phyloP scores from a whole-genome alignment of 2,888 invertebrate genomes.

The Antheraea assamensis region DNA sequence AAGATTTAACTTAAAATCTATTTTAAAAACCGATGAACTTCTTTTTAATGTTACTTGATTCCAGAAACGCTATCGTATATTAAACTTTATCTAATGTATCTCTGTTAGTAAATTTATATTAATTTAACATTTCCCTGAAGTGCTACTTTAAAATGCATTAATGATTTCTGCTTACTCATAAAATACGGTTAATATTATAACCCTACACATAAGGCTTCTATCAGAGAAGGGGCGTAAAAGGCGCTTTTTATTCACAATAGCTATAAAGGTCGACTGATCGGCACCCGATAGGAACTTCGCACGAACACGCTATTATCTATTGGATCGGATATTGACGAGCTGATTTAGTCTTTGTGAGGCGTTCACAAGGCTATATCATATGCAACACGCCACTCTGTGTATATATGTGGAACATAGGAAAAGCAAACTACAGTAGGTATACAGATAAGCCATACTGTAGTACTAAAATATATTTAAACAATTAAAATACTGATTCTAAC shows the following conservation, averaged over 20 bases:
- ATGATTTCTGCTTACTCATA: not conserved
- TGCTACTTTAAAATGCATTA: not conserved
- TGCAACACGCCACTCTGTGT: constrained; percentile 4
- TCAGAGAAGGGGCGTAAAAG: not conserved
- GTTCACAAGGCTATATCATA: constrained; percentile 5
- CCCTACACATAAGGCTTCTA: not conserved
- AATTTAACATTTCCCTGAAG: not conserved
- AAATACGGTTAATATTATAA: not conserved
- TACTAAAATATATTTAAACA: not conserved
- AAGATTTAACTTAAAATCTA: too few relatives aligned
- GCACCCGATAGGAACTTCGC: constrained; percentile 12
- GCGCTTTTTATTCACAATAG: not conserved
- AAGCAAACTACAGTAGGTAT: not conserved
- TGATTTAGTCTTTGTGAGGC: constrained; percentile 16
- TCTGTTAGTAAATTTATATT: not conserved
- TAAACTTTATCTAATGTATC: too few relatives aligned
- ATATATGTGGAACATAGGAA: not conserved
- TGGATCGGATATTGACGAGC: constrained; percentile 21
- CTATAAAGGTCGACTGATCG: constrained; percentile 15
- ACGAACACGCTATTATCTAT: constrained; percentile 20
- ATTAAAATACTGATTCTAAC: too few relatives aligned
- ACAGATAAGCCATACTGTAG: not conserved
- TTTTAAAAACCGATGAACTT: too few relatives aligned
- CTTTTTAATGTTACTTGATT: too few relatives aligned
- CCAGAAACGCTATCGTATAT: too few relatives aligned